phyloP scores from a whole-genome alignment of 2,797 vertebrate genomes.

The Hipposideros larvatus region DNA sequence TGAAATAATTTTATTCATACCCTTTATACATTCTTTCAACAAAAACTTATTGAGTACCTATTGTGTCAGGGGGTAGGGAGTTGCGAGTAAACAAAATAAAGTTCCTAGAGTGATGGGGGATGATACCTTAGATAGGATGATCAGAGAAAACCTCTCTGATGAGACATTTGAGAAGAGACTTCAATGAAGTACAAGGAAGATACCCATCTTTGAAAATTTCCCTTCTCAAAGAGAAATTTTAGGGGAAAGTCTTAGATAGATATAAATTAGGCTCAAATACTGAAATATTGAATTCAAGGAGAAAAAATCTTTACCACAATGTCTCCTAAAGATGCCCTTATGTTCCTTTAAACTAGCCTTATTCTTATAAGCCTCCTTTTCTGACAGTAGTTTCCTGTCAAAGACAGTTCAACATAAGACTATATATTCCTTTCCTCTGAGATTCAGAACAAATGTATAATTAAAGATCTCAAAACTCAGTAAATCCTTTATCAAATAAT shows the following conservation, averaged over 20 bases:
- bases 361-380: not conserved
- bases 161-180: not conserved
- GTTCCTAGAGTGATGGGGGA: not conserved
- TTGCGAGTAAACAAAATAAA: conserved; percentile 22
- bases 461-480: not conserved
- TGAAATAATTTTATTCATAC: conserved; percentile 22
- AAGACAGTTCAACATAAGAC: conserved; percentile 3
- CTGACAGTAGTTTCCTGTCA: not conserved
- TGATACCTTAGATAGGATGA: not conserved
- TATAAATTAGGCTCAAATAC: not conserved
- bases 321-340: not conserved
- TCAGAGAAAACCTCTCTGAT: conserved; percentile 2
- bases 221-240: conserved; percentile 12
- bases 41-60: not conserved
- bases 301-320: not conserved
- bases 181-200: not conserved
- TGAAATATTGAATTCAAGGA: not conserved
- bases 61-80: not conserved
- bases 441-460: conserved; percentile 29
- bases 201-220: no score
- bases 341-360: conserved; percentile 11
- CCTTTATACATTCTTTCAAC: conserved; percentile 19
- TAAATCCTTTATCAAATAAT: conserved; percentile 33
- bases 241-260: not conserved
- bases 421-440: not conserved